Evolutionary conservation across 37 sponge, comb jelly and placozoan species (phyloP).

Genomic region (Mnemiopsis leidyi): DNA sequence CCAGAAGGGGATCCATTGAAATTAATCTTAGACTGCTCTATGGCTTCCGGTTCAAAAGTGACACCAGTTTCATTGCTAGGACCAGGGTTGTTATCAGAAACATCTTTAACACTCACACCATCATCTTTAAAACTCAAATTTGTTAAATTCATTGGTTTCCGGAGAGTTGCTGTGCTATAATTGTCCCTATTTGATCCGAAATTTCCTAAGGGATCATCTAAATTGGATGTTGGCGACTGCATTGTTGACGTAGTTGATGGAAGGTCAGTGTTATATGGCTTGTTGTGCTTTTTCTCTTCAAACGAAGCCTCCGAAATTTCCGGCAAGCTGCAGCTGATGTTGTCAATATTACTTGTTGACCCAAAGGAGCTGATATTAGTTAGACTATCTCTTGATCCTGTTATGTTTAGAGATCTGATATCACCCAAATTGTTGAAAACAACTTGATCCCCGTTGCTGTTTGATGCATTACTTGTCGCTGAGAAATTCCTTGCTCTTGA

Average conservation of each 20-base stretch:
- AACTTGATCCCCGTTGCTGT: not conserved
- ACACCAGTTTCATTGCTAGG: not conserved
- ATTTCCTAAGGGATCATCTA: not conserved
- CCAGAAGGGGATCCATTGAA: not conserved
- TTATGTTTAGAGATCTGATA: not conserved
- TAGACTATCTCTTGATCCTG: not conserved
- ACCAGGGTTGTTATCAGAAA: not conserved
- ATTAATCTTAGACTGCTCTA: not conserved
- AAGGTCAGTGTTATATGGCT: not conserved
- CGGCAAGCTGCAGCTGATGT: not conserved
- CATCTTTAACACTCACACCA: not conserved
- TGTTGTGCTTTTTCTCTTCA: not conserved
- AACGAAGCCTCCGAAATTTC: not conserved
- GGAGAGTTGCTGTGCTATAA: not conserved
- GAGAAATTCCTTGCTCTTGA: conserved; percentile 12
- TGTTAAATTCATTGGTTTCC: not conserved
- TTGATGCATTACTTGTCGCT: not conserved
- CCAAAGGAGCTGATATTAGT: conserved; percentile 28
- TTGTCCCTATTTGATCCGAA: not conserved
- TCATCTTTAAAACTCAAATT: not conserved
- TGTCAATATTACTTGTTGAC: not conserved
- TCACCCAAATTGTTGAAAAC: conserved; percentile 3
- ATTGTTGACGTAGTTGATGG: not conserved
- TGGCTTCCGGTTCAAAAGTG: too few relatives aligned
- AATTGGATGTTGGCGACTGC: conserved; percentile 5